Base-by-base conservation (phyloP, 2,797 vertebrate species). In the Bradypodion ventrale region DNA sequence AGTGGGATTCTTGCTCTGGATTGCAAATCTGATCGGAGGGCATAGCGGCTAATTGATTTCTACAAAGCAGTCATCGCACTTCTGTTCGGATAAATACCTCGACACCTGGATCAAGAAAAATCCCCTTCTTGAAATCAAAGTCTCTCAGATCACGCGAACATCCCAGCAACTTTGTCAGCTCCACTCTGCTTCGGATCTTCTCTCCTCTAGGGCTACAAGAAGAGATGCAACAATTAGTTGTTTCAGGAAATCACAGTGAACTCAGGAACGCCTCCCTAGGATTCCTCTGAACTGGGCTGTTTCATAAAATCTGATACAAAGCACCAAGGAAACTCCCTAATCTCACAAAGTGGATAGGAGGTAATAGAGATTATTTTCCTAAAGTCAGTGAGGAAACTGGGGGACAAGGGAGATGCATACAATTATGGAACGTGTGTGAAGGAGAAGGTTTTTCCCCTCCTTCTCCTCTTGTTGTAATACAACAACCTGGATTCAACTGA, bases 121-220 rank as follows among this genome's bases (percentile, higher is more conserved):
- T 84, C 92, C 98, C n/a, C 92, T 90, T 87, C 93, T 96, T 98
- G 94, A 95, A 98, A 69, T 98, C 97, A 69, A 98, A 98, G 70
- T 92, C 86, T 35, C 95, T 89, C 66, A 98, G 87, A 88, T 98
- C 96, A 1, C 96, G 84, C 0, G 92, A 60, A 16, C 94, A 94
- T 21, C 95, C 95, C 78, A 98, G 32, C 83, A 94, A 93, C 19
- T 96, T 95, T 0, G 88, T 68, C 88, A 98, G 93, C 84, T 98
- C 97, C 21, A 98, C 97, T 93, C 96, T 96, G 93, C 98, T 98
- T 91, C 98, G 96, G 79, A 97, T 95, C 82, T 97, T 95, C 23
- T 96, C 95, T 56, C 97, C 97, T 16, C 72, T 89, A 9, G 98
- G 98, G 92, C 98, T 98, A 65, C 4, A 46, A 69, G 73, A 73